Evolutionary conservation across 2,797 vertebrate genomes (phyloP).

Genomic region (Poeciliopsis turneri): DNA sequence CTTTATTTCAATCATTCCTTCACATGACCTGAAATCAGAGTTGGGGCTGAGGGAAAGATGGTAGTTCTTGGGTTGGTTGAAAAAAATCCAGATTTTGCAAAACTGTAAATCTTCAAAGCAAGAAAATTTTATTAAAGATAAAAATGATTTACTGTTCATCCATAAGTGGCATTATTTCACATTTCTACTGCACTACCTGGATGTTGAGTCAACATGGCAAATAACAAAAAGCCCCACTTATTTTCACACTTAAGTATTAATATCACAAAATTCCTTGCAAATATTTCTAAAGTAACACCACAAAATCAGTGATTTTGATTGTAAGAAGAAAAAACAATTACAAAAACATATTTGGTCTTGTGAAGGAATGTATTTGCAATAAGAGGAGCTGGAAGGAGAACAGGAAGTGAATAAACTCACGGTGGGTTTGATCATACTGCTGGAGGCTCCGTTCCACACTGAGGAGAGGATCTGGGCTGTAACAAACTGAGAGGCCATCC

Average conservation of each 20-base stretch:
- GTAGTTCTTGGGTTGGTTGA: too few species aligned
- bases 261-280: not conserved
- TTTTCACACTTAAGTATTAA: not conserved
- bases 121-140: too few species aligned
- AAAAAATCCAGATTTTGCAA: too few species aligned
- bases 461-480: slow-evolving; percentile 90
- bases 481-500: slow-evolving; percentile 94
- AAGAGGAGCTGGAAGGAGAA: not conserved
- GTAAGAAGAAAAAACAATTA: too few species aligned
- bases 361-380: not conserved
- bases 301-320: too few species aligned
- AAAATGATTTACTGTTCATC: too few species aligned
- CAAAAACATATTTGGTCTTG: not conserved
- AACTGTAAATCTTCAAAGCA: too few species aligned
- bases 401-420: slow-evolving; percentile 74
- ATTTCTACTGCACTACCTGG: not conserved
- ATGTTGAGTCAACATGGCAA: too few species aligned
- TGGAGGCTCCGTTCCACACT: slow-evolving; percentile 82
- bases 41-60: too few species aligned
- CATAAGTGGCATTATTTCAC: not conserved
- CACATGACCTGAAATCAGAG: too few species aligned
- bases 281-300: not conserved
- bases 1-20: too few species aligned
- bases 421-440: slow-evolving; percentile 82
- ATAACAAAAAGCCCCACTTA: too few species aligned